phyloP scores from a whole-genome alignment of 2,888 invertebrate species.

The Epiblema foenella region DNA sequence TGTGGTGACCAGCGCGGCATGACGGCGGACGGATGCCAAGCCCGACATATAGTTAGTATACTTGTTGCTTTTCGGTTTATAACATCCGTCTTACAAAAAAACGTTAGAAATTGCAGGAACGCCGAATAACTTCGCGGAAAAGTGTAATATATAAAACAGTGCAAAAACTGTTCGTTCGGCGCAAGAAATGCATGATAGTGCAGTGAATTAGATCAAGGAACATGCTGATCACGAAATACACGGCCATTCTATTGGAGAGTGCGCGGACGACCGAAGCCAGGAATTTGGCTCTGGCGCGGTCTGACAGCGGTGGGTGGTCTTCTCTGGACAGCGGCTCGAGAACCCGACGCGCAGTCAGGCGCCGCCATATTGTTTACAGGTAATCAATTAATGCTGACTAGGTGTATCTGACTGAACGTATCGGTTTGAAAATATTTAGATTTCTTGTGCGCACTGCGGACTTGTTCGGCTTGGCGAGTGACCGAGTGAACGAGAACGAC shows the following conservation, averaged over 20 bases:
- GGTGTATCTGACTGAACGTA: neutral
- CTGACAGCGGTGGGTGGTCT: constrained; percentile 61
- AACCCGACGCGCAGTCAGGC: constrained; percentile 61
- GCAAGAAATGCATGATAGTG: neutral
- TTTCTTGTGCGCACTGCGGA: neutral
- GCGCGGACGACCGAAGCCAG: constrained; percentile 81
- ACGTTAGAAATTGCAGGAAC: constrained; percentile 13
- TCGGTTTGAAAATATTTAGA: neutral
- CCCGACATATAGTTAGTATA: constrained; percentile 55
- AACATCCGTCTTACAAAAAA: constrained; percentile 16
- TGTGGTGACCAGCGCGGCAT: constrained; percentile 66
- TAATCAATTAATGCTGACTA: constrained; percentile 46
- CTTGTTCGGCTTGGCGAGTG: neutral
- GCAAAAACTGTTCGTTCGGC: constrained; percentile 4
- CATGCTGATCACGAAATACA: constrained; percentile 90
- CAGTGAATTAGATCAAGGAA: constrained; percentile 49
- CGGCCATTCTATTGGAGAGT: constrained; percentile 88
- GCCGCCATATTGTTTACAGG: constrained; percentile 74
- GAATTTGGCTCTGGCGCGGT: constrained; percentile 61
- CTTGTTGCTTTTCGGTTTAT: constrained; percentile 57
- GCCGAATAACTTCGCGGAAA: constrained; percentile 1
- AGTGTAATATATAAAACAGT: constrained; percentile 1
- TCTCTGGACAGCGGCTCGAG: constrained; percentile 67
- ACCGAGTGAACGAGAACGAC: neutral
- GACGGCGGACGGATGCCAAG: constrained; percentile 62